Base-by-base conservation (phyloP, 2,888 invertebrate genomes). In the Podabrus alpinus region DNA sequence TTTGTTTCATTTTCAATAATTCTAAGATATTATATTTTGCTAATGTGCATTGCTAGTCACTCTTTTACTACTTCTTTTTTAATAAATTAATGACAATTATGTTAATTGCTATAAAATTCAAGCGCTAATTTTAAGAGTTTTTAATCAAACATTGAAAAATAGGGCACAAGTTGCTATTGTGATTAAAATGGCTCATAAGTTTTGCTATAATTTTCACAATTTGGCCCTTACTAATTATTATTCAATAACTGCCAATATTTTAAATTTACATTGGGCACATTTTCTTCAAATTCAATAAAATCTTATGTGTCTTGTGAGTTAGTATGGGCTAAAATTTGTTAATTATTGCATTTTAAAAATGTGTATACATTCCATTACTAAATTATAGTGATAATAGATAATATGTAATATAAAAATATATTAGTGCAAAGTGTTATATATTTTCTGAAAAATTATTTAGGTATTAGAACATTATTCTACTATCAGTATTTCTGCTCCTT, bases 121-220 rank as follows among this genome's bases (percentile, higher is more conserved):
- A 45, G n/a, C 45, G 45, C 45, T 45, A 45, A 45, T 45, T 45
- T 45, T 45, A 45, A 45, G 45, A 45, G 45, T 45, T 45, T 45
- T 45, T 45, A 64, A 71, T 71, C 71, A 71, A 71, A 71, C 17
- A 13, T 25, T 15, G 66, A 15, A 59, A 71, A 71, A 64, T 64
- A 16, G 71, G 71, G 67, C 71, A 71, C 71, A 71, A 71, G 17
- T 71, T 71, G 66, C 59, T 67, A 66, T 71, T 71, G 71, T 71
- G 71, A 71, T 71, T 59, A 60, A 71, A 71, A 64, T 19, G 21
- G 62, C 61, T 64, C 62, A 64, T 64, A 64, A 64, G 9, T 64
- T 15, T 64, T 19, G 45, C 45, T n/a, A 10, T 64, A 64, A 21
- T 64, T 64, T 17, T 64, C 62, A 64, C n/a, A 64, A 64, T 17